phyloP scores from a whole-genome alignment of 30 jellyfish, hydroid and myxozoan genomes.

The Hydractinia symbiolongicarpus region DNA sequence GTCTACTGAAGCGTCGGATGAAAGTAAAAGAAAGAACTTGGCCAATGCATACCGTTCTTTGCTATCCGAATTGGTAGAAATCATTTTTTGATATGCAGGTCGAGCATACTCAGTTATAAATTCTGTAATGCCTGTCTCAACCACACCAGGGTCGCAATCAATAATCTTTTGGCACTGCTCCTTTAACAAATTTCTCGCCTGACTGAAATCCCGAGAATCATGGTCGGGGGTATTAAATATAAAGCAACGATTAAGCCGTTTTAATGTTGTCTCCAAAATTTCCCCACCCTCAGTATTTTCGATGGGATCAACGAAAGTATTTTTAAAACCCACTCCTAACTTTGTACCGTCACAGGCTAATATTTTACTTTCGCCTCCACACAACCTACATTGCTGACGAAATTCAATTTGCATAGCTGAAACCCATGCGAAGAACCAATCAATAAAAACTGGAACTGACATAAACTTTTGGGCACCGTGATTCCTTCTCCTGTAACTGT shows the following conservation, averaged over 20 bases:
- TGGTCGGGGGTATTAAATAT: neutral
- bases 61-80: no score
- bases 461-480: neutral
- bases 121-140: no score
- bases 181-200: no score
- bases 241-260: slow-evolving; percentile 5
- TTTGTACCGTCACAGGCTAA: slow-evolving; percentile 15
- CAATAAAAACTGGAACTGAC: slow-evolving; percentile 9
- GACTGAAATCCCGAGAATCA: no score
- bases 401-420: slow-evolving; percentile 13
- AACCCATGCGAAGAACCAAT: slow-evolving; percentile 18
- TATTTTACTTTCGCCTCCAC: neutral
- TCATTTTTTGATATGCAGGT: no score
- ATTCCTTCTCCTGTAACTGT: slow-evolving; percentile 9
- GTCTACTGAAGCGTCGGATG: slow-evolving; percentile 9
- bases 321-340: slow-evolving; percentile 9
- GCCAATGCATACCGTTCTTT: neutral
- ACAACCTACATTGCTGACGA: slow-evolving; percentile 8
- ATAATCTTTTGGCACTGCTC: no score
- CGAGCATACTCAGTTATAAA: no score
- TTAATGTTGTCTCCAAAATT: slow-evolving; percentile 1
- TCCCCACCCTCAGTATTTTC: slow-evolving; percentile 4
- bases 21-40: neutral
- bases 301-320: slow-evolving; percentile 5
- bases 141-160: no score